Percentiles rank a stretch among this genome's conserved stretches.
phyloP scores from a whole-genome alignment of 2,888 invertebrate genomes.

The Dinocampus coccinellae region DNA sequence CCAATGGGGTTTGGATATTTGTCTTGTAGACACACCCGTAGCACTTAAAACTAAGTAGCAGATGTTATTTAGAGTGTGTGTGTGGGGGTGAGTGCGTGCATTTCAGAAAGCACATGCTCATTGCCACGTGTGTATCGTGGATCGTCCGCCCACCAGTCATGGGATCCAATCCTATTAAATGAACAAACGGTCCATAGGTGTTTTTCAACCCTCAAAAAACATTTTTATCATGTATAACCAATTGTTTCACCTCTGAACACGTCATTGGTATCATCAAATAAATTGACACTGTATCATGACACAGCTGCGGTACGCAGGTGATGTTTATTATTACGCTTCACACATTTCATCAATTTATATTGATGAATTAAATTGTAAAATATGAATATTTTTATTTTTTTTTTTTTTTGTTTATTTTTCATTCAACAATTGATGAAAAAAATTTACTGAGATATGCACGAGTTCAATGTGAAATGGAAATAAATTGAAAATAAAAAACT shows the following conservation, averaged over 20 bases:
- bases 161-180: slow-evolving; percentile 30
- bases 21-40: slow-evolving; percentile 32
- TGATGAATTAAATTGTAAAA: no score
- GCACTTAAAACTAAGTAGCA: slow-evolving; percentile 36
- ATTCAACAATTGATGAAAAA: no score
- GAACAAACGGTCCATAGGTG: slow-evolving; percentile 24
- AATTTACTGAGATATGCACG: no score
- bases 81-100: slow-evolving; percentile 27
- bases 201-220: slow-evolving; percentile 21
- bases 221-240: slow-evolving; percentile 14
- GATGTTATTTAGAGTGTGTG: slow-evolving; percentile 39
- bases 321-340: background rate
- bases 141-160: slow-evolving; percentile 43
- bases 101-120: slow-evolving; percentile 57
- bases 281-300: background rate
- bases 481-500: no score
- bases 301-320: background rate
- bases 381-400: no score
- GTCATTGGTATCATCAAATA: slow-evolving; percentile 2
- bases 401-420: no score
- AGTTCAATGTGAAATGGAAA: no score
- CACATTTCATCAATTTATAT: background rate
- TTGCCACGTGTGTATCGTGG: slow-evolving; percentile 50
- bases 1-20: slow-evolving; percentile 9
- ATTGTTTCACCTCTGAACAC: slow-evolving; percentile 33